phyloP scores from a whole-genome alignment of 2,888 invertebrate species.

The Rotaria socialis region DNA sequence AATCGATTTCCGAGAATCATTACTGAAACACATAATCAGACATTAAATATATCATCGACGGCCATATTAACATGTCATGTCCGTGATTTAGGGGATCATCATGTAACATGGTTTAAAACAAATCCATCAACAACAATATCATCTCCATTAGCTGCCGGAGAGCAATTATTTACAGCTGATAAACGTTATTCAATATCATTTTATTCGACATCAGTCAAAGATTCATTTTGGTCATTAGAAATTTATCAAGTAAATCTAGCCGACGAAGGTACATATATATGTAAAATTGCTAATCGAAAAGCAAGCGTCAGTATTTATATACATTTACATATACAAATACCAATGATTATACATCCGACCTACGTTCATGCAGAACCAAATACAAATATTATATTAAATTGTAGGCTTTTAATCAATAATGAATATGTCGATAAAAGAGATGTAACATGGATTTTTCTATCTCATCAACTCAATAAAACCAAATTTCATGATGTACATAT shows the following conservation, averaged over 20 bases:
- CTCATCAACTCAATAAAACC: background rate
- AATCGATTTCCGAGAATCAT: background rate
- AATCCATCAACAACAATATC: background rate
- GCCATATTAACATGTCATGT: background rate
- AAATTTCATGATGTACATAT: background rate
- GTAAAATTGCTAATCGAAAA: conserved; percentile 27
- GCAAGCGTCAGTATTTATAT: background rate
- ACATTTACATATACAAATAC: background rate
- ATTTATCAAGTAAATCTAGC: background rate
- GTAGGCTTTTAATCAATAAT: background rate
- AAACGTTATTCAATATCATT: conserved; percentile 17
- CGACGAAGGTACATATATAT: conserved; percentile 12
- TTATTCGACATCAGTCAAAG: background rate
- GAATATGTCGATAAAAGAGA: background rate
- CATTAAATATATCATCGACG: background rate
- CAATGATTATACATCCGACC: background rate
- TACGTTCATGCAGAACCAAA: background rate
- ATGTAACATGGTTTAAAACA: background rate
- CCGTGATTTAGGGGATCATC: conserved; percentile 9
- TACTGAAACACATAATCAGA: conserved; percentile 1
- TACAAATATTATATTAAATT: background rate
- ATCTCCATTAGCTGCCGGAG: conserved; percentile 2
- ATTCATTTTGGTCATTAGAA: conserved; percentile 26
- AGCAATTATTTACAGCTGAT: conserved; percentile 25
- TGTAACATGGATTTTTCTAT: background rate